Evolutionary conservation across 1,140 invertebrate genomes (phyloP).

Genomic region (Limonius californicus): DNA sequence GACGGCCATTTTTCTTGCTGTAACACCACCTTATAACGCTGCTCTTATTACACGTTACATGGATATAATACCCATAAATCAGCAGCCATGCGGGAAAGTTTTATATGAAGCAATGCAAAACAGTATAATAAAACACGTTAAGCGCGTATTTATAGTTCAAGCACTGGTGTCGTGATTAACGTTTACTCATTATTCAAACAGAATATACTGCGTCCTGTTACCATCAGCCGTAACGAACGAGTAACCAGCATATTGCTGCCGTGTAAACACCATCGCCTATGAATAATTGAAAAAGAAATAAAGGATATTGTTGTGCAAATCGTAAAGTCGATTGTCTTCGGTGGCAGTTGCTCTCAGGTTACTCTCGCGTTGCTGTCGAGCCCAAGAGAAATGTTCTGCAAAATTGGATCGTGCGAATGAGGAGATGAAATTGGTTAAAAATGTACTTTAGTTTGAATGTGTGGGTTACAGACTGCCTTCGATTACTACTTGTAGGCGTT

Average conservation of each 20-base stretch:
- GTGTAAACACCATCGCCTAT: constrained; percentile 4
- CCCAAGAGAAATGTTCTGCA: constrained; percentile 12
- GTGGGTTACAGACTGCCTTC: not conserved
- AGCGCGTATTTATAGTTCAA: constrained; percentile 42
- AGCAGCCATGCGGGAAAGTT: constrained; percentile 41
- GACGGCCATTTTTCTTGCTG: constrained; percentile 33
- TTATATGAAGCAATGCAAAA: constrained; percentile 41
- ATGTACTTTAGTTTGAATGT: not conserved
- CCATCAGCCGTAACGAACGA: constrained; percentile 12
- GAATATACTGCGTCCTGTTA: constrained; percentile 29
- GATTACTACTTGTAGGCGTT: too few relatives aligned
- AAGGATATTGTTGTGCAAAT: constrained; percentile 15
- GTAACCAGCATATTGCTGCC: constrained; percentile 10
- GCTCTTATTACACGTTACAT: constrained; percentile 41
- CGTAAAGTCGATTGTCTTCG: constrained; percentile 10
- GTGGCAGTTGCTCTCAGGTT: constrained; percentile 6
- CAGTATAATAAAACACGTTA: constrained; percentile 43
- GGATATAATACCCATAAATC: constrained; percentile 40
- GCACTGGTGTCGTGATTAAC: constrained; percentile 41
- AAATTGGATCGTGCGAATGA: constrained; percentile 5
- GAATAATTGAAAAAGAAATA: constrained; percentile 15
- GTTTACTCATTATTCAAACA: constrained; percentile 40
- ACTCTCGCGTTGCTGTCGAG: constrained; percentile 8
- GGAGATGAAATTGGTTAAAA: constrained; percentile 8
- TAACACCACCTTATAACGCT: constrained; percentile 30